phyloP scores from a whole-genome alignment of 2,888 invertebrate species.

The Caenorhabditis becei region DNA sequence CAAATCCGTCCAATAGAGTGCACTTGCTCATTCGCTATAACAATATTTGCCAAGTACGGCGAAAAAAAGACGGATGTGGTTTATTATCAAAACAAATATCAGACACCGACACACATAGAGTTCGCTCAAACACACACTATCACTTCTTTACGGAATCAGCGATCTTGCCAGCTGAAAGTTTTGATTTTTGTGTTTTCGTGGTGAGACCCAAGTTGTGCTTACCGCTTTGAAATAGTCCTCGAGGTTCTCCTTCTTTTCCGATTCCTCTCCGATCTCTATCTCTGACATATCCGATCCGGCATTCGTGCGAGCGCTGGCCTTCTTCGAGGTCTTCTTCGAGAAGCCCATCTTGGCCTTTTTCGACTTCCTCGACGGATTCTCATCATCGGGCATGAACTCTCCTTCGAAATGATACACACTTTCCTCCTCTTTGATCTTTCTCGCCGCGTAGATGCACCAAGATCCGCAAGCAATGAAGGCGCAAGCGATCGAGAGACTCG shows the following conservation, averaged over 20 bases:
- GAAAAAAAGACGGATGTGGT: conserved; percentile 30
- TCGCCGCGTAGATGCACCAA: conserved; percentile 35
- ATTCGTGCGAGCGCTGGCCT: too few relatives aligned
- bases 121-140: conserved; percentile 3
- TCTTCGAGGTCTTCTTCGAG: background rate
- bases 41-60: conserved; percentile 1
- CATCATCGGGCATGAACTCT: conserved; percentile 35
- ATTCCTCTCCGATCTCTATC: conserved; percentile 13
- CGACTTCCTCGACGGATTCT: conserved; percentile 12
- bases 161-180: conserved; percentile 29
- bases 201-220: background rate
- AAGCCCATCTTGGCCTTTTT: background rate
- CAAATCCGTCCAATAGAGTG: background rate
- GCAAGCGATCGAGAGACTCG: background rate
- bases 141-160: conserved; percentile 1
- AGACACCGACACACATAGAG: background rate
- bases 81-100: conserved; percentile 46
- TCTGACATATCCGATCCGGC: background rate
- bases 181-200: background rate
- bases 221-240: background rate
- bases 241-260: background rate
- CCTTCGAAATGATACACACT: conserved; percentile 30
- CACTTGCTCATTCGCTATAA: conserved; percentile 1
- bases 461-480: background rate
- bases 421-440: conserved; percentile 26